Percentiles rank a stretch among this genome's conserved stretches.
Evolutionary conservation across 1,140 invertebrate genomes (phyloP).

Genomic region (Saccostrea cuccullata): DNA sequence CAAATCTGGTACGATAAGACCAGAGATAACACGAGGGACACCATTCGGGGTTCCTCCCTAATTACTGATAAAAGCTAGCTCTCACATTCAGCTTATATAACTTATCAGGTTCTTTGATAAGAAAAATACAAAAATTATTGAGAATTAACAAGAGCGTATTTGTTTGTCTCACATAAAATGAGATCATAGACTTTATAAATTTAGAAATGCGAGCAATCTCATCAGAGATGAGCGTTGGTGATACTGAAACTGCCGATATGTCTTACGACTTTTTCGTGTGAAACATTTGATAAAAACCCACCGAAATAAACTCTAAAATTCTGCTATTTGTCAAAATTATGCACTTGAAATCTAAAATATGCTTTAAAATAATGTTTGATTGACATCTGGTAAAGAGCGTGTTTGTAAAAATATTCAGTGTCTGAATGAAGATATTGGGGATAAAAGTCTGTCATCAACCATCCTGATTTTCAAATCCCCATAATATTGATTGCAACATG

Average conservation of each 20-base stretch:
- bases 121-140: constrained; percentile 46
- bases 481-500: background rate
- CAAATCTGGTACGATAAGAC: constrained; percentile 48
- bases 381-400: constrained; percentile 12
- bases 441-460: background rate
- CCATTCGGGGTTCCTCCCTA: constrained; percentile 52
- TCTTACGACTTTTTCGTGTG: constrained; percentile 27
- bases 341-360: constrained; percentile 33
- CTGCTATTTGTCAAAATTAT: constrained; percentile 36
- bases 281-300: constrained; percentile 28
- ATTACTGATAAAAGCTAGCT: constrained; percentile 48
- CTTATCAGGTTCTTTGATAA: constrained; percentile 54
- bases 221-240: background rate
- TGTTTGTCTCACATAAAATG: constrained; percentile 37
- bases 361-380: constrained; percentile 21
- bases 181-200: constrained; percentile 32
- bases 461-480: background rate
- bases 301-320: constrained; percentile 29
- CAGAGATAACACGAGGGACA: constrained; percentile 53
- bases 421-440: background rate
- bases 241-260: constrained; percentile 13
- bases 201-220: constrained; percentile 32
- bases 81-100: constrained; percentile 53
- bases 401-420: constrained; percentile 12
- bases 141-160: constrained; percentile 44